Evolutionary conservation across 2,113 vertebrate genomes (phyloP), one percentile per base, ranked within the genome.

Genomic region (Pteropus alecto): DNA sequence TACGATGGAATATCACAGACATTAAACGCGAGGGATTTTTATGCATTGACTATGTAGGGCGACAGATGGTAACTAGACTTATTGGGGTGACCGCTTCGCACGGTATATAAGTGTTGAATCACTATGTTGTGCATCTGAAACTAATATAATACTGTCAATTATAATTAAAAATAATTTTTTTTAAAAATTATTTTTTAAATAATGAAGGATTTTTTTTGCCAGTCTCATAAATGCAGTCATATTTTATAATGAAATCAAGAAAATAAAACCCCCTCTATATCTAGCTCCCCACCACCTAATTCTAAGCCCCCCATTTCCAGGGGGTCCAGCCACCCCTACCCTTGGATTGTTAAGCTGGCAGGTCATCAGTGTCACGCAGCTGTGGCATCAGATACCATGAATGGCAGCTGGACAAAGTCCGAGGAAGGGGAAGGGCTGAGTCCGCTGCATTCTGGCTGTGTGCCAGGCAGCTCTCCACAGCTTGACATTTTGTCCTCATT

Each of bases 231-330:
- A 70, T 87, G 11, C 30, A 76, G 19, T 67, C 48, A 14, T 30
- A 90, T 79, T 93, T 95, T 92, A 95, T 5, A 58, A 67, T 54
- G 94, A 92, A 78, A 46, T 60, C 48, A 88, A 54, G 41, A 78
- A 81, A 81, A 81, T 71, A 61, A 92, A 54, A 58, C 12, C 38
- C 54, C 21, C 43, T 51, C 26, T 6, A 0, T 67, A 71, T 16
- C 65, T 13, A 48, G 6, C 26, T 77, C 0, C 74, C 26, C 3
- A 10, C 33, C 51, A 58, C 61, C 70, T 46, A 89, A 56, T 93
- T 74, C 76, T 93, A 83, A 60, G 28, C 16, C 2, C 15, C 54
- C 54, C 11, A 13, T 76, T 5, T 10, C 24, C 54, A 43, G 18
- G 33, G n/a, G 28, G n/a, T 21, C 65, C 28, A 33, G 56, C 35